Conservation (phyloP, 2,797 vertebrate species). For the Adrianichthys oophorus region DNA sequence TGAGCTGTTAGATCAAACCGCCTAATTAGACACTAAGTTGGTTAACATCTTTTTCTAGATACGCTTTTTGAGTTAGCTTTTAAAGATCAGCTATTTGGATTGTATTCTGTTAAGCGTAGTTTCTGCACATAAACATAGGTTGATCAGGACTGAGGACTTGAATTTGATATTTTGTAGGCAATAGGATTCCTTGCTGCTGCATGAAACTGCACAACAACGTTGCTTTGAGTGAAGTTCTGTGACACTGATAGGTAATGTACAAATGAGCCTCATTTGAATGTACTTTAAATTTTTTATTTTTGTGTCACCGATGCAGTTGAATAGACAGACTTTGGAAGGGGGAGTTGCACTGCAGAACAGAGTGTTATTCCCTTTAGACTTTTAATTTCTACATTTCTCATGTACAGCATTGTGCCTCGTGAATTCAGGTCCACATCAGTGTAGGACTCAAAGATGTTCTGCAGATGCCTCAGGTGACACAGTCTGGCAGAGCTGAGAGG, state of each 20-base stretch:
- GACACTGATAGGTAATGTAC: slow-evolving; percentile 43
- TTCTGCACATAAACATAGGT: slow-evolving; percentile 4
- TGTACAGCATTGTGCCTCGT: slow-evolving; percentile 62
- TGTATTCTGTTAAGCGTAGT: slow-evolving; percentile 29
- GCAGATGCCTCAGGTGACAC: slow-evolving; percentile 53
- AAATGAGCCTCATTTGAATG: slow-evolving; percentile 64
- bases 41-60: too few species aligned
- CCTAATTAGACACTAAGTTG: too few species aligned
- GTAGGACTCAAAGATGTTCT: slow-evolving; percentile 3
- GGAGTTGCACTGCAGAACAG: slow-evolving; percentile 5
- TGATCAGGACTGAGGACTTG: slow-evolving; percentile 10
- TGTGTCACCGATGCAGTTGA: slow-evolving; percentile 25
- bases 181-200: slow-evolving; percentile 57
- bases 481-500: slow-evolving; percentile 14
- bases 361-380: slow-evolving; percentile 17
- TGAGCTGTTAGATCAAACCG: not conserved
- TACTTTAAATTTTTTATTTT: slow-evolving; percentile 60
- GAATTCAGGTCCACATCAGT: slow-evolving; percentile 13
- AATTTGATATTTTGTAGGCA: slow-evolving; percentile 23
- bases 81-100: slow-evolving; percentile 25
- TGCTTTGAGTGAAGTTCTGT: slow-evolving; percentile 35
- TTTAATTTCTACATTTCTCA: slow-evolving; percentile 20
- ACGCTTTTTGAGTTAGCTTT: not conserved
- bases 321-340: slow-evolving; percentile 11
- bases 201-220: slow-evolving; percentile 31